Base-by-base conservation (phyloP, 2,797 vertebrate species). In the Linurgus olivaceus region DNA sequence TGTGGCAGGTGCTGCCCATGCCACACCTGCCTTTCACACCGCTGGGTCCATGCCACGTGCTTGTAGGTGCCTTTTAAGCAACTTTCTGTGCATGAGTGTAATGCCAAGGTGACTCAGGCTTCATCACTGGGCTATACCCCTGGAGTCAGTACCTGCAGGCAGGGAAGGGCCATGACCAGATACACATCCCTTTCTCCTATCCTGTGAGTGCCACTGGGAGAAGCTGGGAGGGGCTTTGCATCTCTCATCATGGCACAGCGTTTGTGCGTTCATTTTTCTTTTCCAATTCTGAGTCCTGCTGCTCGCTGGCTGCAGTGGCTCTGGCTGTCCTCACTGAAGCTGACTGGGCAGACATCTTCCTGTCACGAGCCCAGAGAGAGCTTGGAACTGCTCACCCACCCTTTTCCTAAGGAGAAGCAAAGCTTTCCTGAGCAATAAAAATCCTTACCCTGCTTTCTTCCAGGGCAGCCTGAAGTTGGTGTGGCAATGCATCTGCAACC, bases 391-490 rank as follows among this genome's bases (percentile, higher is more conserved):
- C 62, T 76, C 72, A n/a, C 50, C 35, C 37, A 21, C 52, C 19
- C 38, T 42, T 79, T 83, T 57, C 35, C 45, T 44, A 47, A 31
- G 19, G 31, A 86, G 38, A 61, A 76, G 33, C 42, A 52, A 62
- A 75, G 24, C 42, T 81, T 86, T 87, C 62, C 35, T 29, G 54
- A 90, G 68, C 63, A 54, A 31, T 80, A 88, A 88, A 82, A 74
- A 26, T 25, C 68, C 17, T 86, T 33, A 42, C 19, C 26, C 40
- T 8, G 28, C 38, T 58, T 88, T 57, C 42, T 74, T 67, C 54
- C 35, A 42, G 78, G 52, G 44, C 31, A 91, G 52, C 40, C 54
- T 57, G 54, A 28, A 50, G 61, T 17, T 73, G 3, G 1, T 0
- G 1, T 57, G 52, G 73, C 70, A 61, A 7, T 12, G 13, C 33